Evolutionary conservation across 2,888 invertebrate genomes (phyloP).

Genomic region (Gerris lacustris): DNA sequence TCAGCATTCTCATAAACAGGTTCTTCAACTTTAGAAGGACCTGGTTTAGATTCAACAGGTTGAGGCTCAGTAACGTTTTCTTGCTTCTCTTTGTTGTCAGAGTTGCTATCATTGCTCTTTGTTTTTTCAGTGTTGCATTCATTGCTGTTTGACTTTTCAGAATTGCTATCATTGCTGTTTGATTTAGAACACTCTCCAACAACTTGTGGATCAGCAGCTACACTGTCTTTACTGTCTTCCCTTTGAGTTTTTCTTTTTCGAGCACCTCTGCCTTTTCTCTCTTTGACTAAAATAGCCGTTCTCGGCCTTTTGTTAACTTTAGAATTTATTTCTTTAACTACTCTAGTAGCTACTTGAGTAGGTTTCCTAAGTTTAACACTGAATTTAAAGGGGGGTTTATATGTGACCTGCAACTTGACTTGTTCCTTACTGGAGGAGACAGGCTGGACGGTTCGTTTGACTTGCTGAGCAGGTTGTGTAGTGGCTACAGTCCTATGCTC

Average conservation of each 20-base stretch:
- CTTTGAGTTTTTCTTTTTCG: conserved; percentile 19
- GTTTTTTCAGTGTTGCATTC: neutral
- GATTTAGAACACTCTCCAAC: conserved; percentile 21
- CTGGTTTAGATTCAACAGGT: conserved; percentile 5
- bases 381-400: conserved; percentile 77
- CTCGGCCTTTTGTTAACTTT: conserved; percentile 23
- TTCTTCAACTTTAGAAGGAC: conserved; percentile 14
- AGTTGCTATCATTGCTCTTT: neutral
- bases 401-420: conserved; percentile 69
- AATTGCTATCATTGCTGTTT: neutral
- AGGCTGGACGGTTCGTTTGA: conserved; percentile 13
- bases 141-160: conserved; percentile 1
- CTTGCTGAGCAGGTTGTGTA: conserved; percentile 16
- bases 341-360: conserved; percentile 29
- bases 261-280: conserved; percentile 21
- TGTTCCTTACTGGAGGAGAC: conserved; percentile 37
- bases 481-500: conserved; percentile 5
- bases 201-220: conserved; percentile 7
- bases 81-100: neutral
- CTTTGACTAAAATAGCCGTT: conserved; percentile 25
- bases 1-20: conserved; percentile 25
- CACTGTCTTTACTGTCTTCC: conserved; percentile 15
- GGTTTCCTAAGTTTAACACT: conserved; percentile 52
- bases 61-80: neutral
- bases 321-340: conserved; percentile 29